Conservation (phyloP, 2,113 vertebrate genomes). For the Barnardius zonarius region DNA sequence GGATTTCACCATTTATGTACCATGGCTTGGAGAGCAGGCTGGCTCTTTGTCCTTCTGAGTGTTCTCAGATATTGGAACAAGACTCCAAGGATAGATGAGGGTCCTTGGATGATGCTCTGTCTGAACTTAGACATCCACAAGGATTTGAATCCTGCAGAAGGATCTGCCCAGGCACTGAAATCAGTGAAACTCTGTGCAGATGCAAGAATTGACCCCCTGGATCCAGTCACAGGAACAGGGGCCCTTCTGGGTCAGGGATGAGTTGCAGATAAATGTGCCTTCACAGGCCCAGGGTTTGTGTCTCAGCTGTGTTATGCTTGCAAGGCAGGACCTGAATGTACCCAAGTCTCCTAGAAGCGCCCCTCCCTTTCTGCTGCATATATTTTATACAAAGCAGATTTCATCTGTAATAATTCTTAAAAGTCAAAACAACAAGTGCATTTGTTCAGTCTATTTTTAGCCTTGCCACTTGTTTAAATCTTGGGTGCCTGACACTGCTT, state of each 20-base stretch:
- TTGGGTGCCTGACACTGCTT: conserved; percentile 15
- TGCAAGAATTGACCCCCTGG: background rate
- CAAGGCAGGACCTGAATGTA: background rate
- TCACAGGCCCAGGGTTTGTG: background rate
- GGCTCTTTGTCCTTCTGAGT: background rate
- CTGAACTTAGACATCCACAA: background rate
- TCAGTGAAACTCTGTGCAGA: background rate
- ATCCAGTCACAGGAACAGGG: background rate
- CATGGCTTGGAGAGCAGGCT: background rate
- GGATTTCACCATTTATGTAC: background rate
- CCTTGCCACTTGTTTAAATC: conserved; percentile 31
- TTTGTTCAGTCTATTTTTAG: conserved; percentile 55
- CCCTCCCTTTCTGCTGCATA: background rate
- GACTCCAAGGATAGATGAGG: background rate
- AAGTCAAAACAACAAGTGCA: conserved; percentile 21
- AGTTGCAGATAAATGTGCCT: background rate
- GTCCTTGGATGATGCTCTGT: background rate
- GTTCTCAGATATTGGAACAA: background rate
- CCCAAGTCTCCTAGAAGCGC: background rate
- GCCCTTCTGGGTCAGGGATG: background rate
- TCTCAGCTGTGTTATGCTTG: background rate
- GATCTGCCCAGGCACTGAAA: background rate
- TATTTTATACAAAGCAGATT: conserved; percentile 22
- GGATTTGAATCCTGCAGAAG: background rate
- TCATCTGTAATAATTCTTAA: conserved; percentile 33